Evolutionary conservation across 2,113 vertebrate genomes (phyloP).

Genomic region (Lota lota): DNA sequence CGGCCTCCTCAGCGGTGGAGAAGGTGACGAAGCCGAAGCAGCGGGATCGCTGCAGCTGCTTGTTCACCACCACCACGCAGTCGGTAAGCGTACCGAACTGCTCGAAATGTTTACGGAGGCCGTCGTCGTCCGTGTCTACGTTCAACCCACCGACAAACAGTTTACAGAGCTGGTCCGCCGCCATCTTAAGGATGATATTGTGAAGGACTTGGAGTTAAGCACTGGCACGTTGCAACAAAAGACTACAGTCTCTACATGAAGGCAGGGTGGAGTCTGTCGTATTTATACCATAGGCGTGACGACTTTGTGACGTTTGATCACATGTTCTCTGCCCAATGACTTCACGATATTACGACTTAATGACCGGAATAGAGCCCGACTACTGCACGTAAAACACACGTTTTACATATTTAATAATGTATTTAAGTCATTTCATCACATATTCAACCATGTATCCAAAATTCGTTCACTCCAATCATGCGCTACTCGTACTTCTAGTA

Average conservation of each 20-base stretch:
- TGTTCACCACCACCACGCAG: constrained; percentile 70
- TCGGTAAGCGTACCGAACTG: constrained; percentile 80
- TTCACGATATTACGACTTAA: too few relatives aligned
- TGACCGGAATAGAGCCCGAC: too few relatives aligned
- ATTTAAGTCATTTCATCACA: too few relatives aligned
- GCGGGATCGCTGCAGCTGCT: constrained; percentile 77
- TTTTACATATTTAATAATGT: too few relatives aligned
- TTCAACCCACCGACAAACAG: constrained; percentile 95
- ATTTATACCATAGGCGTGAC: constrained; percentile 42
- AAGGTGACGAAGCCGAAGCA: constrained; percentile 97
- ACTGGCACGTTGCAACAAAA: too few relatives aligned
- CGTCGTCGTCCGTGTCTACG: constrained; percentile 92
- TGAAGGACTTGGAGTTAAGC: constrained; percentile 6
- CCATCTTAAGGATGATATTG: constrained; percentile 63
- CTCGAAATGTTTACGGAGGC: constrained; percentile 91
- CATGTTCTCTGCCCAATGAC: too few relatives aligned
- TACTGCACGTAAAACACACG: too few relatives aligned
- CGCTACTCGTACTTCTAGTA: too few relatives aligned
- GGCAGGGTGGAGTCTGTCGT: not conserved
- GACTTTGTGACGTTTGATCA: not conserved
- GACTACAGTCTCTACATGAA: too few relatives aligned
- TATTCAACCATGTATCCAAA: too few relatives aligned
- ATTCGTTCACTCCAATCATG: too few relatives aligned
- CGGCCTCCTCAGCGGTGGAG: constrained; percentile 88
- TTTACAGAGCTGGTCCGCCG: constrained; percentile 92